Base-by-base conservation (phyloP, 2,113 vertebrate genomes). In the Poeciliopsis retropinna region DNA sequence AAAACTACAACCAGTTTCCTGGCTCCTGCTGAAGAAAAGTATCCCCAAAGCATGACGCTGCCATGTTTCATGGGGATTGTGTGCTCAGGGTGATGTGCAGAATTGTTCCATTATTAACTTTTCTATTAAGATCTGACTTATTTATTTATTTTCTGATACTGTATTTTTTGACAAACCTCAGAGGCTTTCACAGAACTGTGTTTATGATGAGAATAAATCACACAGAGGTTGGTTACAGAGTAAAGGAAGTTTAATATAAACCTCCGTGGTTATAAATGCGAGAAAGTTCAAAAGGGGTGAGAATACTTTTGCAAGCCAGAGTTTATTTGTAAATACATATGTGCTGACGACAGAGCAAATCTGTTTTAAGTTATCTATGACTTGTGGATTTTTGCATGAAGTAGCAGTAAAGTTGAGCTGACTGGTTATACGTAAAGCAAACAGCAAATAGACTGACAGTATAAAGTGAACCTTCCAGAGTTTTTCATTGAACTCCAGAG, bases 401-500 rank as follows among this genome's bases (percentile, higher is more conserved):
- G 22, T 22, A 10, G 22, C 51, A 54, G 22, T 10, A 2, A 51
- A 54, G 19, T 25, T 54, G 47, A 54, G 47, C 47, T 17, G 47
- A 17, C 47, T 51, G 47, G 39, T 41, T 41, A 41, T 11, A 14
- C 3, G 10, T 41, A 1, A 19, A 32, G 9, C 31, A 7, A 22
- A 34, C 29, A 34, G 19, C 10, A 0, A 22, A 57, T 29, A 57
- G 44, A 30, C 30, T 30, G 3, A 62, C 28, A 32, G 8, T 15
- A 60, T 17, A n/a, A 30, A 14, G 34, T 47, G 27, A 51, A 29
- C 44, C 51, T 69, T 63, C 15, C 28, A 27, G 61, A 51, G 41
- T 57, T 70, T 73, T 61, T 17, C 66, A 65, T 12, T 41, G 22
- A 67, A 67, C 61, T 74, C 51, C 73, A 77, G 66, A 84, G 68